These are phyloP conservation scores for Rhinolophus sinicus DNA, from an alignment of 2,113 vertebrate species.

Conservation along the genomic window DNA sequence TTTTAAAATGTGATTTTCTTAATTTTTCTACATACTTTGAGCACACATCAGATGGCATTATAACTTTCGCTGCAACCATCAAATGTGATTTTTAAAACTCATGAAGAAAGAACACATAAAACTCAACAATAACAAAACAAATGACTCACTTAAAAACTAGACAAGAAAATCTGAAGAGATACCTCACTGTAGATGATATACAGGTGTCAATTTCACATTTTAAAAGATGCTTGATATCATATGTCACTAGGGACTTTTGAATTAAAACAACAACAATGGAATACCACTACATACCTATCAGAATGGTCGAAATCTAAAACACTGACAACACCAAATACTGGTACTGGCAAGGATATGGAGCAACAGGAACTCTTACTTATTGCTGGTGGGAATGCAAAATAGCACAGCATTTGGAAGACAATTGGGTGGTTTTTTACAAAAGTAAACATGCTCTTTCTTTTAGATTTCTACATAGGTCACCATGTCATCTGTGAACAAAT, in stretches of 20 bases:
- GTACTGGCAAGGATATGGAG: neutral
- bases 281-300: neutral
- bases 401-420: neutral
- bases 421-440: neutral
- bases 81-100: neutral
- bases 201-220: neutral
- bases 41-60: neutral
- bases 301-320: neutral
- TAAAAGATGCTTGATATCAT: neutral
- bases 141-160: neutral
- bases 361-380: neutral
- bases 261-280: neutral
- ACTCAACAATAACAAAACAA: constrained; percentile 20
- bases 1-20: neutral
- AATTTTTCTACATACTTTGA: neutral
- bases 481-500: neutral
- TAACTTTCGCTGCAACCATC: neutral
- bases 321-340: neutral
- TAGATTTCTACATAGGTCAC: neutral
- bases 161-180: neutral
- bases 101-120: neutral
- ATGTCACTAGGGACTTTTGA: neutral
- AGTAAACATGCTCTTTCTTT: neutral
- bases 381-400: neutral
- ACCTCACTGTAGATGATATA: neutral